Percentiles rank a stretch among this genome's conserved stretches.
phyloP scores from a whole-genome alignment of 2,113 vertebrate genomes.

The Toxotes jaculatrix region DNA sequence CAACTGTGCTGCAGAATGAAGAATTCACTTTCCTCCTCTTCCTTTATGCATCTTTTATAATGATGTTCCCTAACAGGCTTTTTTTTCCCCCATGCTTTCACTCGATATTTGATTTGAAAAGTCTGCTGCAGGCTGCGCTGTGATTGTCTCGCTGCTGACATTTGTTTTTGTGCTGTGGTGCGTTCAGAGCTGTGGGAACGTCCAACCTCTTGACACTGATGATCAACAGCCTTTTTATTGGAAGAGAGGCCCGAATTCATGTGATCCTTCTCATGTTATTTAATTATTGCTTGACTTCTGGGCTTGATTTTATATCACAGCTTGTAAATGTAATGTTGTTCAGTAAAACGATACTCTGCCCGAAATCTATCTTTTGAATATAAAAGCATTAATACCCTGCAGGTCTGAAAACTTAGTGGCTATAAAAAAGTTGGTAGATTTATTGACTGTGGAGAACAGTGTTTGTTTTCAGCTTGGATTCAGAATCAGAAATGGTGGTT shows the following conservation, averaged over 20 bases:
- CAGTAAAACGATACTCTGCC: background rate
- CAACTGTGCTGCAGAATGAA: conserved; percentile 4
- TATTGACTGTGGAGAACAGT: conserved; percentile 15
- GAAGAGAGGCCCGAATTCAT: conserved; percentile 4
- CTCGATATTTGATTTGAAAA: conserved; percentile 56
- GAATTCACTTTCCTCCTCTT: background rate
- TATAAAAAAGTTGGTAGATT: background rate
- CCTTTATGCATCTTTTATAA: conserved; percentile 47
- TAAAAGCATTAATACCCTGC: conserved; percentile 18
- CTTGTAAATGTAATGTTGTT: conserved; percentile 37
- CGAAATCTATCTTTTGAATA: conserved; percentile 7
- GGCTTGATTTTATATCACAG: conserved; percentile 38
- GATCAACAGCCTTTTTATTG: conserved; percentile 43
- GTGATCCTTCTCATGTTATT: conserved; percentile 19
- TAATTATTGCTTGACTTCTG: conserved; percentile 48
- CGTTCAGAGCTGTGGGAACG: conserved; percentile 45
- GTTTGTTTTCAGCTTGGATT: conserved; percentile 8
- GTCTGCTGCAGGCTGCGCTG: conserved; percentile 52
- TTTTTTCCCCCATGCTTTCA: background rate
- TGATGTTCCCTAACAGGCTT: conserved; percentile 27
- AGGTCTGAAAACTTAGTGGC: conserved; percentile 6
- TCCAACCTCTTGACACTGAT: conserved; percentile 44
- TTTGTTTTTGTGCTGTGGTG: conserved; percentile 59
- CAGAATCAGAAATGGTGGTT: background rate
- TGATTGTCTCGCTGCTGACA: conserved; percentile 49